phyloP scores from a whole-genome alignment of 2,113 vertebrate species.

The Rhabdornis inornatus region DNA sequence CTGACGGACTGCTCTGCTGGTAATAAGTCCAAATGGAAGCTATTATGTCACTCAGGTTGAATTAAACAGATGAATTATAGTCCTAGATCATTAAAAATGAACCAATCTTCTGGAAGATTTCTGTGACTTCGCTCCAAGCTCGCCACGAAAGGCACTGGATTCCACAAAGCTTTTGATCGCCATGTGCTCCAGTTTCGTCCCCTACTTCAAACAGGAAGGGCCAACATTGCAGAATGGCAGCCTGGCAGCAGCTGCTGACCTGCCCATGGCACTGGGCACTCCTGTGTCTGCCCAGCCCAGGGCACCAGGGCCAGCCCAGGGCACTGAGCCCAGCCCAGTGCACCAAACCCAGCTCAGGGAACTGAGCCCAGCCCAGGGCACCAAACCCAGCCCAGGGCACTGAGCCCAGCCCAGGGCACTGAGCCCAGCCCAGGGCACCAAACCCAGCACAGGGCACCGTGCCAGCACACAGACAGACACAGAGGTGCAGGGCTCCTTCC shows the following conservation, averaged over 20 bases:
- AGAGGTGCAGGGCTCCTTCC: not conserved
- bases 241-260: not conserved
- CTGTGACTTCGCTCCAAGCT: not conserved
- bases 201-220: not conserved
- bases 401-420: no score
- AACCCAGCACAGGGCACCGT: not conserved
- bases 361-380: no score
- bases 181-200: not conserved
- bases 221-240: not conserved
- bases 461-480: not conserved
- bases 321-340: no score
- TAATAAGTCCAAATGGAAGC: slow-evolving; percentile 70
- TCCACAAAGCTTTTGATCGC: not conserved
- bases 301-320: not conserved
- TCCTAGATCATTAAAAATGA: slow-evolving; percentile 56
- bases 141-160: not conserved
- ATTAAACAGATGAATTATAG: slow-evolving; percentile 67
- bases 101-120: slow-evolving; percentile 6
- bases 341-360: no score
- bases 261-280: fast-evolving
- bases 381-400: no score
- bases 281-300: fast-evolving
- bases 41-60: slow-evolving; percentile 59
- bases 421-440: no score
- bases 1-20: not conserved